Percentiles rank a stretch among this genome's conserved stretches.
Conservation (phyloP, 2,797 vertebrate species). For the Sebastes kiyomatsui region DNA sequence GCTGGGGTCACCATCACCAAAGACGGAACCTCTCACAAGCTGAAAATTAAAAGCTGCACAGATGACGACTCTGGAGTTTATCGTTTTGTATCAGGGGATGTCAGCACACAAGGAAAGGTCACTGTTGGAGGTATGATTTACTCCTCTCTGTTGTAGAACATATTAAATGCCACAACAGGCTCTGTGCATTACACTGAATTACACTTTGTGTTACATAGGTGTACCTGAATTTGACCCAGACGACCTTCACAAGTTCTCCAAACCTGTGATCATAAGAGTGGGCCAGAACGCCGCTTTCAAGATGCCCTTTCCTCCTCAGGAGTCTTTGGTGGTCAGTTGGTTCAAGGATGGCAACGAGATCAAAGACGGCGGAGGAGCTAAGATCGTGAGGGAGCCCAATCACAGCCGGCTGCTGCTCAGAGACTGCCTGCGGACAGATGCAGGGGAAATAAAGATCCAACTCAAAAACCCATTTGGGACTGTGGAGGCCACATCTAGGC, state of each 20-base stretch:
- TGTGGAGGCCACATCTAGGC: slow-evolving; percentile 76
- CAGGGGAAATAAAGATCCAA: slow-evolving; percentile 86
- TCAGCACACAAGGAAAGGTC: slow-evolving; percentile 79
- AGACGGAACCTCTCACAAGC: slow-evolving; percentile 75
- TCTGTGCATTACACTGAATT: not conserved
- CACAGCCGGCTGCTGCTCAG: slow-evolving; percentile 83
- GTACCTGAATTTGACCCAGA: slow-evolving; percentile 82
- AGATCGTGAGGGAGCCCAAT: slow-evolving; percentile 79
- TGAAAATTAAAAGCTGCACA: slow-evolving; percentile 72
- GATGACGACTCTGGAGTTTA: slow-evolving; percentile 81
- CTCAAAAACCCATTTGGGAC: slow-evolving; percentile 85
- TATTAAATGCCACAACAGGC: not conserved
- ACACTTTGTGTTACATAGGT: slow-evolving; percentile 66
- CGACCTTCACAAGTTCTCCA: slow-evolving; percentile 81
- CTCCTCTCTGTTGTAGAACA: not conserved
- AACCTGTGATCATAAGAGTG: slow-evolving; percentile 83
- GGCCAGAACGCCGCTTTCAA: slow-evolving; percentile 83
- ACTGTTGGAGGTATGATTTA: slow-evolving; percentile 80
- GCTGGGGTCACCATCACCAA: slow-evolving; percentile 74
- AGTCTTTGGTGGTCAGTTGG: slow-evolving; percentile 83
- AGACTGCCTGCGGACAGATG: slow-evolving; percentile 81
- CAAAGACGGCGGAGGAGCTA: slow-evolving; percentile 74
- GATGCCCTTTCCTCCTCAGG: slow-evolving; percentile 83
- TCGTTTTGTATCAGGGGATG: slow-evolving; percentile 78
- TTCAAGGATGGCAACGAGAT: slow-evolving; percentile 83